A percentile compares a stretch with the other conserved stretches of the same genome.
Evolutionary conservation across 2,797 vertebrate genomes (phyloP).

Genomic region (Coregonus suidteri): DNA sequence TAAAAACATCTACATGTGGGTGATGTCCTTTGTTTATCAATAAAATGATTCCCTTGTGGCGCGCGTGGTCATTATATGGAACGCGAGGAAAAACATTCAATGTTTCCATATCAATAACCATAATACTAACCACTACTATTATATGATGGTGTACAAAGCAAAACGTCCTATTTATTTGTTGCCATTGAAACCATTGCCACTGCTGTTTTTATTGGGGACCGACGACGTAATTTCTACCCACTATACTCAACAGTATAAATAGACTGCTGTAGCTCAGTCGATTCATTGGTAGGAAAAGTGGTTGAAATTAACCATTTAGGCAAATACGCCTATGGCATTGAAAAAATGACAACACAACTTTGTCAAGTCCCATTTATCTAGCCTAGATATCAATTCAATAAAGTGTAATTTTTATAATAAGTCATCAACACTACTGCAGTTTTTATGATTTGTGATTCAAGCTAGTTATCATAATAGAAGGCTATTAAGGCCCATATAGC

Average conservation of each 20-base stretch:
- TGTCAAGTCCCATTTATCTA: too few species aligned
- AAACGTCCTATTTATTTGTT: constrained; percentile 10
- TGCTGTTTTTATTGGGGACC: neutral
- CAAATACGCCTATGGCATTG: too few species aligned
- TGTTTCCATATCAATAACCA: constrained; percentile 14
- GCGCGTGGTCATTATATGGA: neutral
- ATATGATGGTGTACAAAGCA: neutral
- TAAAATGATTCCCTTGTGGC: constrained; percentile 1
- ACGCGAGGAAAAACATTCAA: constrained; percentile 1
- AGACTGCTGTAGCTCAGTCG: too few species aligned
- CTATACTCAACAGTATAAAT: neutral
- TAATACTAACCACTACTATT: constrained; percentile 27
- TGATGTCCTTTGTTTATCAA: constrained; percentile 20
- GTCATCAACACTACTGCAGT: too few species aligned
- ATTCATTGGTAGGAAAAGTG: too few species aligned
- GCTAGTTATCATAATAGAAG: too few species aligned
- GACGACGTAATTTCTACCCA: neutral
- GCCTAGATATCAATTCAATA: too few species aligned
- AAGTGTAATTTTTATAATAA: too few species aligned
- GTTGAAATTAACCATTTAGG: too few species aligned
- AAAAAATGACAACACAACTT: too few species aligned
- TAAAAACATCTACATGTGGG: neutral
- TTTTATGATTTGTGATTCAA: too few species aligned
- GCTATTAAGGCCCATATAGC: too few species aligned
- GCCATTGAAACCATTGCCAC: neutral